phyloP scores from a whole-genome alignment of 2,113 vertebrate species.

The Protobothrops mucrosquamatus region DNA sequence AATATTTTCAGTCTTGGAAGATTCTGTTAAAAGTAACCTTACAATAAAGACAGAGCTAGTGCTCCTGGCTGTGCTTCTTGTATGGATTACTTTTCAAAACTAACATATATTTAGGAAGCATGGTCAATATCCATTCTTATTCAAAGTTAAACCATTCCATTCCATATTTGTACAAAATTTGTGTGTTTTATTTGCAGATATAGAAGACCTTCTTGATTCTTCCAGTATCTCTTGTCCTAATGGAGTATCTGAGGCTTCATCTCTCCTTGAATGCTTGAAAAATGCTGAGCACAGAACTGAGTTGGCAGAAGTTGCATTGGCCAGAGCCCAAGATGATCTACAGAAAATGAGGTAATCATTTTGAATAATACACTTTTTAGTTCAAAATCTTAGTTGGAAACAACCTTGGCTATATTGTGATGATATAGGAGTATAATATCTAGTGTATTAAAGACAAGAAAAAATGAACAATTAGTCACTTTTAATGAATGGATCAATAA shows the following conservation, averaged over 20 bases:
- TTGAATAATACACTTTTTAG: neutral
- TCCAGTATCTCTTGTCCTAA: slow-evolving; percentile 9
- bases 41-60: neutral
- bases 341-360: slow-evolving; percentile 83
- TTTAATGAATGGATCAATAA: neutral
- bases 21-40: neutral
- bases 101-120: neutral
- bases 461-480: neutral
- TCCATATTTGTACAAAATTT: neutral
- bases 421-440: neutral
- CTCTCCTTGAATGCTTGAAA: slow-evolving; percentile 70
- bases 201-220: slow-evolving; percentile 79
- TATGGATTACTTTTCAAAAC: neutral
- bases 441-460: rapidly evolving
- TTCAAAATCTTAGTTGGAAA: neutral
- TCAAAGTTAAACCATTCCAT: neutral
- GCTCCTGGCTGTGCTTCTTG: neutral
- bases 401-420: neutral
- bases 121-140: neutral
- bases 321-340: slow-evolving; percentile 82
- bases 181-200: slow-evolving; percentile 70
- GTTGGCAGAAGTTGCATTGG: slow-evolving; percentile 78
- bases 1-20: neutral
- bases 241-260: slow-evolving; percentile 48
- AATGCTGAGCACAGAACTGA: slow-evolving; percentile 76